Evolutionary conservation across 2,797 vertebrate species (phyloP).

Genomic region (Liasis olivaceus): DNA sequence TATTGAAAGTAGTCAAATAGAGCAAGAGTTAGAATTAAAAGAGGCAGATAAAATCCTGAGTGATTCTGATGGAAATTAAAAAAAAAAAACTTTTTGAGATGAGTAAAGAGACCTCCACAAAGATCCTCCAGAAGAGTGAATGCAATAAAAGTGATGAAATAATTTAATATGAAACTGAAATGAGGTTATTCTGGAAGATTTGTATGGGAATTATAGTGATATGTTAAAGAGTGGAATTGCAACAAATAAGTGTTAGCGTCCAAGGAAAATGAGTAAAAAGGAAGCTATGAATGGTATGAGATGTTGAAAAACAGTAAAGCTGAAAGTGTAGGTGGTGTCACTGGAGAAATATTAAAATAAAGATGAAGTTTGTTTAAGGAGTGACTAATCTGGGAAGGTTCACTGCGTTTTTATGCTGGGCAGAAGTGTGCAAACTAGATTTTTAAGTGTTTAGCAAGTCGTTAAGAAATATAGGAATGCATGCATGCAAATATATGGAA

Average conservation of each 20-base stretch:
- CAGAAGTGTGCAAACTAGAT: not conserved
- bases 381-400: not conserved
- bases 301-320: not conserved
- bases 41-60: no score
- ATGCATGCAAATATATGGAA: not conserved
- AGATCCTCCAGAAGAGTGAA: no score
- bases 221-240: not conserved
- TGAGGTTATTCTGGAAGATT: no score
- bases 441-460: not conserved
- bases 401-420: not conserved
- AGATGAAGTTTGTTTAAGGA: not conserved
- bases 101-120: no score
- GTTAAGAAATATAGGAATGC: not conserved
- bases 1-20: no score
- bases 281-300: not conserved
- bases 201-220: not conserved
- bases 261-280: not conserved
- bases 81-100: no score
- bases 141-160: no score
- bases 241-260: not conserved
- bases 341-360: not conserved
- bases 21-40: no score
- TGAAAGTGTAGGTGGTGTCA: not conserved
- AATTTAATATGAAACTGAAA: no score
- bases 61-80: no score